Conservation (phyloP, 2,113 vertebrate genomes). For the Suricata suricatta region DNA sequence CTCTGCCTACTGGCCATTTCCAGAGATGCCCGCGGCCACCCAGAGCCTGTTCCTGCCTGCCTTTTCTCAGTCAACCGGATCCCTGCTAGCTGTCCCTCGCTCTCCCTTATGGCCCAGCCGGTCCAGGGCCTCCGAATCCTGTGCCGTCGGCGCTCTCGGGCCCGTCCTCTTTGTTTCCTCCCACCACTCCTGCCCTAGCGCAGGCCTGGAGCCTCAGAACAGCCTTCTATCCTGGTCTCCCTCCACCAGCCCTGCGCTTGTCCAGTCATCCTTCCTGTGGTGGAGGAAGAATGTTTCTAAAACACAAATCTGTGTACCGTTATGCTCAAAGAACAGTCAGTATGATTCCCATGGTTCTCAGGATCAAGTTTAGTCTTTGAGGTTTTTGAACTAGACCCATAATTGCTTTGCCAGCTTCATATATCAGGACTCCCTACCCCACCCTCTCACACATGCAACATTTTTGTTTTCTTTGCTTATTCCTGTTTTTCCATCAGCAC, state of each 20-base stretch:
- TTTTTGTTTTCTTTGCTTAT: neutral
- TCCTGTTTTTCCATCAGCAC: neutral
- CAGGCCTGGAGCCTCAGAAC: neutral
- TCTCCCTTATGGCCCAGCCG: neutral
- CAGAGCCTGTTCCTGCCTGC: neutral
- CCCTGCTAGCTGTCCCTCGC: neutral
- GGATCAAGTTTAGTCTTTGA: neutral
- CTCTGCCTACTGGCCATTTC: neutral
- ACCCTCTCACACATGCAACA: neutral
- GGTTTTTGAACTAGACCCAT: neutral
- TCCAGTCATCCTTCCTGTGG: neutral
- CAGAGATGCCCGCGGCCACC: neutral
- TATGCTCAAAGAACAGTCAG: neutral
- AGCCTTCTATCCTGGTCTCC: neutral
- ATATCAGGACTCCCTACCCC: neutral
- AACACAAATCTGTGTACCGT: neutral
- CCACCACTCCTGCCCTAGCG: neutral
- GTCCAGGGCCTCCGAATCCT: neutral
- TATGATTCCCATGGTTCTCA: neutral
- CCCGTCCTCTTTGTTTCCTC: neutral
- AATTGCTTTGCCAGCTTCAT: neutral
- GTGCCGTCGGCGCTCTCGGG: neutral
- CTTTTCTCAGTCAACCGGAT: neutral
- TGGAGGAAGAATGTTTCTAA: neutral
- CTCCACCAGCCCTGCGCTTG: neutral